Percentiles rank a stretch among this genome's conserved stretches.
Conservation (phyloP, 1,140 invertebrate genomes). For the Alviniconcha marisindica region DNA sequence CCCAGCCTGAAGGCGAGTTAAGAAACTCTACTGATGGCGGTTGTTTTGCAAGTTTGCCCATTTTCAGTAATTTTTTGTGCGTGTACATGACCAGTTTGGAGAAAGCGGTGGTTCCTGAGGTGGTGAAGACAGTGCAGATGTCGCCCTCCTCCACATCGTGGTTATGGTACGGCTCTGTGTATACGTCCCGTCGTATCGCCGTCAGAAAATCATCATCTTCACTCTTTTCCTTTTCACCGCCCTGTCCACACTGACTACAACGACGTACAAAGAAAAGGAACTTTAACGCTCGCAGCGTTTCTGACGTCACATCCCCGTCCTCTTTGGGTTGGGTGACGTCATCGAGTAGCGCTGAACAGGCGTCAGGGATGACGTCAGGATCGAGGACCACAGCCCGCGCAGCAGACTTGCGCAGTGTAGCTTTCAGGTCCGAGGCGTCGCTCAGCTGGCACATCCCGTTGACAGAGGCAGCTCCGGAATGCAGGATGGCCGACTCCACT, state of each 20-base stretch:
- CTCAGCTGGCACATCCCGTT: slow-evolving; percentile 5
- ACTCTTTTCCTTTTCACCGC: not conserved
- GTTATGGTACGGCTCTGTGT: not conserved
- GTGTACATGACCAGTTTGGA: slow-evolving; percentile 6
- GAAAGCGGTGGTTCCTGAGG: slow-evolving; percentile 15
- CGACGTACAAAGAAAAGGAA: slow-evolving; percentile 6
- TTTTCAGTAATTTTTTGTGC: not conserved
- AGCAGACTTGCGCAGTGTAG: not conserved
- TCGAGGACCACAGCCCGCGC: slow-evolving; percentile 12
- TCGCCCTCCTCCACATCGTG: not conserved
- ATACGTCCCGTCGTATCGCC: not conserved
- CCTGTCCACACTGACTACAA: not conserved
- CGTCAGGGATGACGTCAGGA: slow-evolving; percentile 10
- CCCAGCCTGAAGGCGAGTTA: not conserved
- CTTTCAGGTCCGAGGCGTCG: slow-evolving; percentile 20
- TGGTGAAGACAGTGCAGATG: slow-evolving; percentile 23
- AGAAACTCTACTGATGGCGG: not conserved
- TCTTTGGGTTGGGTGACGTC: not conserved
- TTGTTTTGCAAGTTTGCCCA: not conserved
- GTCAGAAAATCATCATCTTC: not conserved
- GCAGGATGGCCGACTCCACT: not conserved
- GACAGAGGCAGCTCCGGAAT: slow-evolving; percentile 19
- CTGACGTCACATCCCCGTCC: not conserved
- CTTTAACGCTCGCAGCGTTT: not conserved
- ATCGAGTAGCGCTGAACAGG: not conserved